Evolutionary conservation across 1,140 invertebrate genomes (phyloP), one percentile per base, ranked within the genome.

Genomic region (Musca domestica): DNA sequence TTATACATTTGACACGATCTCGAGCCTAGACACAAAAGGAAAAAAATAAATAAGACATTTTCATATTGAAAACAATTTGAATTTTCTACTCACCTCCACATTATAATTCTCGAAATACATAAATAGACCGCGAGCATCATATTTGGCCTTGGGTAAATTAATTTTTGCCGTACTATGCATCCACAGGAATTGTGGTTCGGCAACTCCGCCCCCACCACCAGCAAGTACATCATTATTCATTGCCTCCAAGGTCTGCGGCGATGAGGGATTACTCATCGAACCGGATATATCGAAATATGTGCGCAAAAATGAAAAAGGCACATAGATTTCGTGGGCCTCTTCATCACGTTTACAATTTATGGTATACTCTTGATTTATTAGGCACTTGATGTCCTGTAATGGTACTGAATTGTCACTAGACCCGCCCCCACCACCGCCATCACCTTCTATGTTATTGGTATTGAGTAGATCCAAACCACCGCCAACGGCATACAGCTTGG

Each of bases 61-160:
- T 47, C 1, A 9, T 46, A n/a, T 49, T 47, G 19, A 64, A 64
- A 3, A 9, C 10, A 66, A 23, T 5, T 0, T 22, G 4, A 47
- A n/a, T 22, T 25, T 27, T 20, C 10, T 27, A 49, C 23, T 68
- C 67, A 91, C 91, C 84, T 98, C 96, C 0, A 98, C 96, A 83
- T 98, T 98, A 81, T 98, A 99, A 81, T 96, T 95, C 77, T 96
- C 95, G 85, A 99, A 98, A 71, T 95, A 96, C 83, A 96, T 94
- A 80, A 96, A 98, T 0, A 94, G 90, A 14, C 95, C 94, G 15
- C 87, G 87, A 0, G 95, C 89, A 75, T 95, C 90, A 81, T 98
- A 98, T 73, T 90, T 92, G 19, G 89, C 88, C 75, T 92, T 93
- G 0, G 95, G 95, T 74, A 90, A 88, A 75, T 95, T 95, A 1